These are phyloP conservation scores for Recurvirostra avosetta DNA, from an alignment of 2,113 vertebrate species.

Conservation along the genomic window DNA sequence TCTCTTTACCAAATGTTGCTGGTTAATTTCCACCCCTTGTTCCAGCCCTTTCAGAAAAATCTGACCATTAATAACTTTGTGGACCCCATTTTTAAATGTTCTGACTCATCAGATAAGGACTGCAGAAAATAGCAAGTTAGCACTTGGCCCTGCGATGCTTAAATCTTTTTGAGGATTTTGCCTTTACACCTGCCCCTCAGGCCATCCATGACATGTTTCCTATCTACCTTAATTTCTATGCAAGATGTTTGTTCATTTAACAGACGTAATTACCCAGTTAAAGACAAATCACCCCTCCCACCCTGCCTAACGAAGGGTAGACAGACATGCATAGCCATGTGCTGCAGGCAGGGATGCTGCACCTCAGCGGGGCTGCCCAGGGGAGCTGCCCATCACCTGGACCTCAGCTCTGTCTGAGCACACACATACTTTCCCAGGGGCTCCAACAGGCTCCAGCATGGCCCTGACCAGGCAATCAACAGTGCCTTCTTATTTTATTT, in stretches of 20 bases:
- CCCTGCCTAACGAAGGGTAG: background rate
- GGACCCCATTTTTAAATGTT: background rate
- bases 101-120: background rate
- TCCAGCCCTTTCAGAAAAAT: background rate
- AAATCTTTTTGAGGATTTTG: background rate
- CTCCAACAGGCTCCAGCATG: background rate
- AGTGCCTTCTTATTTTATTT: background rate
- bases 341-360: background rate
- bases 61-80: background rate
- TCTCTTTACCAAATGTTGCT: background rate
- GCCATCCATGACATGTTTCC: background rate
- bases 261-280: background rate
- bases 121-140: background rate
- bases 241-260: background rate
- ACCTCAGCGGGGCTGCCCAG: background rate
- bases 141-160: accelerated
- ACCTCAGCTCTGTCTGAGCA: background rate
- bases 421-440: background rate
- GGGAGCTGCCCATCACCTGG: background rate
- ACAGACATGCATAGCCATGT: accelerated
- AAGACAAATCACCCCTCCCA: background rate
- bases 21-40: background rate
- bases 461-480: background rate
- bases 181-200: background rate
- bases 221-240: background rate